A percentile compares a stretch with the other conserved stretches of the same genome.
Conservation (phyloP, 2,113 vertebrate species). For the Tylochromis polylepis region DNA sequence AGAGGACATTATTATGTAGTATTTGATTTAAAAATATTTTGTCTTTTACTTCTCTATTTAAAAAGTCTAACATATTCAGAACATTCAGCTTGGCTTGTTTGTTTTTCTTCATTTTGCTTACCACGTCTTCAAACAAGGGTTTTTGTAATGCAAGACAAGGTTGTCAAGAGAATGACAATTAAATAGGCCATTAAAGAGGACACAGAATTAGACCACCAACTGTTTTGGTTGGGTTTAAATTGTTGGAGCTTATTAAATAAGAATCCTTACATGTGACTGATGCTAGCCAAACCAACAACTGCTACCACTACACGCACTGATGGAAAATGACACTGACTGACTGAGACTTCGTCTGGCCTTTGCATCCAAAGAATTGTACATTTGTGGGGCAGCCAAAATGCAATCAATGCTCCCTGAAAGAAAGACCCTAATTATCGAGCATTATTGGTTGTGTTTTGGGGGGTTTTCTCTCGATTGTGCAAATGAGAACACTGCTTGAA, state of each 20-base stretch:
- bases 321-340: not conserved
- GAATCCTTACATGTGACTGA: not conserved
- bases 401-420: slow-evolving; percentile 49
- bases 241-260: not conserved
- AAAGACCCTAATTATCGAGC: not conserved
- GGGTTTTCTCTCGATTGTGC: slow-evolving; percentile 17
- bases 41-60: not conserved
- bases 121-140: not conserved
- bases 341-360: not conserved
- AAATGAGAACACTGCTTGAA: slow-evolving; percentile 11
- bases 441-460: not conserved
- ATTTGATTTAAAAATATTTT: not conserved
- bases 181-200: not conserved
- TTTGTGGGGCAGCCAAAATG: slow-evolving; percentile 34
- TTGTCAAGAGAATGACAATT: not conserved
- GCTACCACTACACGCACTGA: not conserved
- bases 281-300: not conserved
- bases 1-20: not conserved
- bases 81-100: not conserved
- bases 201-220: not conserved
- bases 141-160: not conserved
- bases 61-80: not conserved
- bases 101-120: not conserved
- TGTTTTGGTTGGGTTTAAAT: not conserved
- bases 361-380: not conserved